These are phyloP conservation scores for Gopherus flavomarginatus DNA, from an alignment of 2,113 vertebrate genomes.

Conservation along the genomic window DNA sequence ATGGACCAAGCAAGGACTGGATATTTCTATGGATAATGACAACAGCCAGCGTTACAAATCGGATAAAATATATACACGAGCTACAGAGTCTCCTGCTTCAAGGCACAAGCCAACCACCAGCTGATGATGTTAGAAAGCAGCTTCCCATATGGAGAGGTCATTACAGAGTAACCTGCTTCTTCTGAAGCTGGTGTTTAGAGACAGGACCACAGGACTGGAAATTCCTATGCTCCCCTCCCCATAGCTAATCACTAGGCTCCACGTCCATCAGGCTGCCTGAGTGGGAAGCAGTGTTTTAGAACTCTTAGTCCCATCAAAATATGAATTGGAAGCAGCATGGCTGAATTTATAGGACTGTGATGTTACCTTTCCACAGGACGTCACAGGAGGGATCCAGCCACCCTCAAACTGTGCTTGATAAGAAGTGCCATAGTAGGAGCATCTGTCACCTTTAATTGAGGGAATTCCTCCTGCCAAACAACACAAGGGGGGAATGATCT, in stretches of 20 bases:
- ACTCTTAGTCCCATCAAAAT: background rate
- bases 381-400: background rate
- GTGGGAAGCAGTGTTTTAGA: background rate
- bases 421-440: background rate
- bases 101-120: no score
- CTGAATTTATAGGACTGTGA: background rate
- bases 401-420: conserved; percentile 48
- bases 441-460: conserved; percentile 1
- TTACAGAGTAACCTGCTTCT: background rate
- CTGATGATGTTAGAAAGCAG: background rate
- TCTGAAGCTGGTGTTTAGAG: background rate
- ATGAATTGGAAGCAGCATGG: background rate
- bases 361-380: conserved; percentile 46
- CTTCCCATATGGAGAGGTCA: background rate
- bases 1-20: background rate
- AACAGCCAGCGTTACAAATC: background rate
- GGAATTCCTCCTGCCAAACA: conserved; percentile 22
- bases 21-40: background rate
- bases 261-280: background rate
- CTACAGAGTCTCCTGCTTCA: background rate
- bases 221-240: background rate
- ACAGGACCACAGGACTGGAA: background rate
- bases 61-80: background rate
- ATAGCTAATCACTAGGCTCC: background rate
- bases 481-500: rapidly evolving